These are phyloP conservation scores for Drosophila paulistorum DNA, from an alignment of 1,140 invertebrate genomes.

Conservation along the genomic window DNA sequence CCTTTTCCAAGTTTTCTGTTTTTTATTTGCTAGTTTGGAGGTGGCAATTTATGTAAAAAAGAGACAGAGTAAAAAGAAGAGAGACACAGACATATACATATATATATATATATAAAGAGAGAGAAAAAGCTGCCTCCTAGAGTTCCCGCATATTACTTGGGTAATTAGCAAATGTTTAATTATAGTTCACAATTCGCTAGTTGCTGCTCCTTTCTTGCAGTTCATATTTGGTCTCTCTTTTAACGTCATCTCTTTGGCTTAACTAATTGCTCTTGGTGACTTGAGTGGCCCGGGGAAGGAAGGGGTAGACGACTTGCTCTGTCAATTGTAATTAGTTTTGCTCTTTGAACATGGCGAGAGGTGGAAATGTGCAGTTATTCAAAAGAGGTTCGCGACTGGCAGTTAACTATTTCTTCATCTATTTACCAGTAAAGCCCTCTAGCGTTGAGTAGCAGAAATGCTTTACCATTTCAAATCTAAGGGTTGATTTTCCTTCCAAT, in stretches of 20 bases:
- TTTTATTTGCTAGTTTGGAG: constrained; percentile 31
- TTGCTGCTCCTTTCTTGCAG: constrained; percentile 49
- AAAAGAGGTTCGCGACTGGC: not conserved
- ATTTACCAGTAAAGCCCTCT: constrained; percentile 35
- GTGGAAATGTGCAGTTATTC: constrained; percentile 46
- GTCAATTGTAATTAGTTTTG: constrained; percentile 82
- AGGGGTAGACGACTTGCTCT: constrained; percentile 52
- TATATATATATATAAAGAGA: not conserved
- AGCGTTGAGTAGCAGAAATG: constrained; percentile 14
- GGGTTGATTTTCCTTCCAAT: constrained; percentile 22
- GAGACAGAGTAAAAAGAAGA: not conserved
- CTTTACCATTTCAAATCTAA: not conserved
- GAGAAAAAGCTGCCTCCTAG: constrained; percentile 1
- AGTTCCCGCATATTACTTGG: constrained; percentile 51
- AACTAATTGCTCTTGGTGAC: constrained; percentile 72
- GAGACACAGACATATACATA: not conserved
- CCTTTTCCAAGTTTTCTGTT: constrained; percentile 35
- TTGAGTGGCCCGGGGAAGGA: constrained; percentile 38
- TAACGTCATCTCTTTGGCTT: constrained; percentile 55
- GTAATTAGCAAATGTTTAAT: constrained; percentile 80
- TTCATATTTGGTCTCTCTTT: constrained; percentile 21
- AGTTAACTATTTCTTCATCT: not conserved
- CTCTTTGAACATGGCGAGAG: constrained; percentile 58
- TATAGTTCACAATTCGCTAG: constrained; percentile 69
- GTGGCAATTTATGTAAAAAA: constrained; percentile 56